A percentile compares a stretch with the other conserved stretches of the same genome.
Conservation (phyloP, 2,888 invertebrate genomes). For the Aleiodes alternator region DNA sequence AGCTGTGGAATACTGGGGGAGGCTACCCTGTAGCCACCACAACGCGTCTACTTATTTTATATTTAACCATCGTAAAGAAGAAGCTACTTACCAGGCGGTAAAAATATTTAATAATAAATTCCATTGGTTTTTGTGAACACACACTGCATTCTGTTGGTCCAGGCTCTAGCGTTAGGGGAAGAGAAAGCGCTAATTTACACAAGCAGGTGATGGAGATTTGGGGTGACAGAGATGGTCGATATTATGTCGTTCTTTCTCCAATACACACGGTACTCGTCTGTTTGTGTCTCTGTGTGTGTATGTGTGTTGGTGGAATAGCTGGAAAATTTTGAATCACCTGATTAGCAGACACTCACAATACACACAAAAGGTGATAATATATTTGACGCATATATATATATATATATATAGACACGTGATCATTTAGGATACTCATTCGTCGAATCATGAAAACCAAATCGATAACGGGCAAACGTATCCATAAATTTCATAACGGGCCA, state of each 20-base stretch:
- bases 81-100: slow-evolving; percentile 71
- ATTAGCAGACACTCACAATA: too few relatives aligned
- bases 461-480: slow-evolving; percentile 69
- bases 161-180: not conserved
- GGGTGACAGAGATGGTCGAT: too few relatives aligned
- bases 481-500: slow-evolving; percentile 63
- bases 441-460: slow-evolving; percentile 56
- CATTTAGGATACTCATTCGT: slow-evolving; percentile 34
- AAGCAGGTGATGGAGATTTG: not conserved
- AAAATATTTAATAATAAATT: slow-evolving; percentile 72
- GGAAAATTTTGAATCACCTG: too few relatives aligned
- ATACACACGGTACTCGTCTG: too few relatives aligned
- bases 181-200: slow-evolving; percentile 4
- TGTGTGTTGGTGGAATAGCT: too few relatives aligned
- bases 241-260: too few relatives aligned
- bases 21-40: slow-evolving; percentile 56
- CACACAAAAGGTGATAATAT: too few relatives aligned
- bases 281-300: too few relatives aligned
- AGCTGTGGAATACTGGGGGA: slow-evolving; percentile 47
- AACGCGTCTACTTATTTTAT: slow-evolving; percentile 73
- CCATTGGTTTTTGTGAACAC: slow-evolving; percentile 37
- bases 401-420: slow-evolving; percentile 26
- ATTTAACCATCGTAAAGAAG: slow-evolving; percentile 75
- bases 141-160: not conserved
- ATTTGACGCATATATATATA: too few relatives aligned